Conservation (phyloP, 2,113 vertebrate genomes). For the Craseonycteris thonglongyai region DNA sequence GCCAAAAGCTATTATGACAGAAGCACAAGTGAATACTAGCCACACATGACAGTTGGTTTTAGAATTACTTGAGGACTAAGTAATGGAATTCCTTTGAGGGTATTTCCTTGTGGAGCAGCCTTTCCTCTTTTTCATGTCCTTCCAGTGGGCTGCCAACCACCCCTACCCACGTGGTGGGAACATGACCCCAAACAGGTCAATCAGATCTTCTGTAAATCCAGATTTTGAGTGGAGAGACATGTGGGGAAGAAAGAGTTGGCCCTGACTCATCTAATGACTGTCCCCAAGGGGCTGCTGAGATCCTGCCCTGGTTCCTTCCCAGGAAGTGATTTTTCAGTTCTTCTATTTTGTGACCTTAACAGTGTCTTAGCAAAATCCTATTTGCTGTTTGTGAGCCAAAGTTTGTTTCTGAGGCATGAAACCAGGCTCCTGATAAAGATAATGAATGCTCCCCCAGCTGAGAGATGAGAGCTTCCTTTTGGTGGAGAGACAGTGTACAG, state of each 20-base stretch:
- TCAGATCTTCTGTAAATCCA: background rate
- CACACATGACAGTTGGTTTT: background rate
- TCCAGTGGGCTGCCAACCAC: background rate
- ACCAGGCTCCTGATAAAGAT: background rate
- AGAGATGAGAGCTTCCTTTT: background rate
- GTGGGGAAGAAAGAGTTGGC: background rate
- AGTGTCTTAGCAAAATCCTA: background rate
- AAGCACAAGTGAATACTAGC: background rate
- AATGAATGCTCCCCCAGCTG: background rate
- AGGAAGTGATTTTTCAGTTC: background rate
- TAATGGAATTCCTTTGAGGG: background rate
- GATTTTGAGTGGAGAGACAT: background rate
- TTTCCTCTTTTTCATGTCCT: background rate
- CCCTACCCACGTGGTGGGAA: background rate
- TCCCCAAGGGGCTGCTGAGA: background rate
- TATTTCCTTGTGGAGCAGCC: background rate
- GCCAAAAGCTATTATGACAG: no score
- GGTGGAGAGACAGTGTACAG: background rate
- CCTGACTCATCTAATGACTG: background rate
- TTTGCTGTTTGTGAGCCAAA: background rate
- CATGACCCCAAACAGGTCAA: background rate
- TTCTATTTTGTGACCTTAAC: background rate
- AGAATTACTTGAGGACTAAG: background rate
- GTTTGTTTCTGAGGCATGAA: background rate
- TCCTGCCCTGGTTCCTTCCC: background rate